Evolutionary conservation across 2,113 vertebrate species (phyloP), one percentile per base, ranked within the genome.

Genomic region (Sterna hirundo): DNA sequence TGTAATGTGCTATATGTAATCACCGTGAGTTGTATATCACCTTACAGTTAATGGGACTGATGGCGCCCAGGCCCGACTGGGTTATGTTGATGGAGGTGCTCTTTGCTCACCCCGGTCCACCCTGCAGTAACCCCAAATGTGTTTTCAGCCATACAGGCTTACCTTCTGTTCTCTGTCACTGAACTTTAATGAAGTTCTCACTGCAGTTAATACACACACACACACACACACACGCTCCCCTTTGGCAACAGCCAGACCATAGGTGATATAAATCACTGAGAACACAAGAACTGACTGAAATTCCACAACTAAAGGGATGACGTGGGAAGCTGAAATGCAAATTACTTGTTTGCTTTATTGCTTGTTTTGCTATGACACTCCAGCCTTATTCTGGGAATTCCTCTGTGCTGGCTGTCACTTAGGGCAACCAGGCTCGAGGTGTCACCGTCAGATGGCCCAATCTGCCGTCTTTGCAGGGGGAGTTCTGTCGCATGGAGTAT

Each of bases 381-480:
- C 47, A 62, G 19, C 36, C 32, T 51, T 62, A 19, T n/a, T 75
- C 34, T 58, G 36, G 32, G 23, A 51, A 2, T 44, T 82, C 15
- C 26, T 34, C 23, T 29, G 42, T 9, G 36, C 42, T 65, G 78
- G 32, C 18, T 76, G 36, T 52, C 32, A 10, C 22, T 15, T 49
- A 25, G 36, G 15, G 42, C 30, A 26, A 34, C 57, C 66, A 38
- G 30, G 44, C 19, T 51, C 16, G 19, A 40, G 64, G 27, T 14
- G 8, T n/a, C 32, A 15, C 20, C 5, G 9, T 51, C 64, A n/a
- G 57, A n/a, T 29, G 20, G 32, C 51, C 44, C 3, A 0, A 38
- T 20, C n/a, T 51, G 27, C 36, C 19, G 7, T 15, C 44, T 51
- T 40, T 40, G 38, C 49, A 47, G 20, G 13, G 15, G 9, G 30